A percentile compares a stretch with the other conserved stretches of the same genome.
Conservation (phyloP, 2,113 vertebrate species). For the Leucosticte australis region DNA sequence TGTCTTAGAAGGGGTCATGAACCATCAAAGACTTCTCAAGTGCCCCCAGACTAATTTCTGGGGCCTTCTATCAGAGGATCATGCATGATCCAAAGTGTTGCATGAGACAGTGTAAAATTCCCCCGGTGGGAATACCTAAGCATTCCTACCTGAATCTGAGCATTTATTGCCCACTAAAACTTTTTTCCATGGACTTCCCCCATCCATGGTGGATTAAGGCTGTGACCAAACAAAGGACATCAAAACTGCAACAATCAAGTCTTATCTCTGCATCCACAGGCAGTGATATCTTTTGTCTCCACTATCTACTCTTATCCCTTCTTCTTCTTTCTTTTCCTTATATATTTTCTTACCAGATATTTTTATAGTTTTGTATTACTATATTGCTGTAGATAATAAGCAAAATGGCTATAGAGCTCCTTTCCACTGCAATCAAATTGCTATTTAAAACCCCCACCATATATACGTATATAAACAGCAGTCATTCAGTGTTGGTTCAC, state of each 20-base stretch:
- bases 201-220: fast-evolving
- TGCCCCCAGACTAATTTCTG: background rate
- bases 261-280: background rate
- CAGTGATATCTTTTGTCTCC: background rate
- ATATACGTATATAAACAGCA: background rate
- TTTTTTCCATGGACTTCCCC: background rate
- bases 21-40: background rate
- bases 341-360: background rate
- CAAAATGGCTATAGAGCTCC: background rate
- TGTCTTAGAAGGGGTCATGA: background rate
- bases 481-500: background rate
- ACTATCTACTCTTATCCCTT: background rate
- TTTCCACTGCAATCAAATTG: background rate
- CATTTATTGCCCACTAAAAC: background rate
- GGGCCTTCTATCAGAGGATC: background rate
- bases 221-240: background rate
- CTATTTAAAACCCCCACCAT: background rate
- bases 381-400: background rate
- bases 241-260: background rate
- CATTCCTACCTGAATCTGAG: background rate
- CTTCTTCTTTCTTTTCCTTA: background rate
- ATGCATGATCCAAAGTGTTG: background rate
- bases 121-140: no score
- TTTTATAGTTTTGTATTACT: background rate
- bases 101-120: no score